Conservation (phyloP, 2,888 invertebrate genomes). For the Spialia ferax region DNA sequence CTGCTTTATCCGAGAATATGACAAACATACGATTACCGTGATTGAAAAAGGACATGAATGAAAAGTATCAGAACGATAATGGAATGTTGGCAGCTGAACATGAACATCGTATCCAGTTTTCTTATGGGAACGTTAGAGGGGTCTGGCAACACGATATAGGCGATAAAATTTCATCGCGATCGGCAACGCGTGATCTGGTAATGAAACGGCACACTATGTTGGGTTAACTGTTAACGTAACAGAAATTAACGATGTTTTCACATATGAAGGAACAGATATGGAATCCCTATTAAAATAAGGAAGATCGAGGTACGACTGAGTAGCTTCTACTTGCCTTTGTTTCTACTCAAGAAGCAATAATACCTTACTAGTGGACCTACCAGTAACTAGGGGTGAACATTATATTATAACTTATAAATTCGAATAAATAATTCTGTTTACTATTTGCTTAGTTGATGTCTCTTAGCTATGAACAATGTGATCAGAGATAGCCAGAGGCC, state of each 20-base stretch:
- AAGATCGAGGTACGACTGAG: no score
- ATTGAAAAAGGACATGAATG: neutral
- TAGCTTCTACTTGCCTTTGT: no score
- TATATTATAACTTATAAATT: no score
- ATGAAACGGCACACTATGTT: constrained; percentile 39
- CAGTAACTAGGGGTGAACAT: no score
- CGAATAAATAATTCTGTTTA: no score
- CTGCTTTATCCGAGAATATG: neutral
- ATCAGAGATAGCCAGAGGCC: no score
- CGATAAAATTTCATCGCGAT: constrained; percentile 58
- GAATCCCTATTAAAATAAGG: neutral
- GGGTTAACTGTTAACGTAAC: constrained; percentile 19
- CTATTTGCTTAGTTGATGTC: no score
- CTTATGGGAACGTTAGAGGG: constrained; percentile 64
- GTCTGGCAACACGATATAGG: constrained; percentile 59
- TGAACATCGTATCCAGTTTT: constrained; percentile 48
- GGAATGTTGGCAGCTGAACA: constrained; percentile 11
- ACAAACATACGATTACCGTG: no score
- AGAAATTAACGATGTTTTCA: constrained; percentile 12
- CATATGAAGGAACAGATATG: neutral
- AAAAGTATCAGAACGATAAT: constrained; percentile 8
- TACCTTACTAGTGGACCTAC: no score
- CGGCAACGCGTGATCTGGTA: constrained; percentile 52
- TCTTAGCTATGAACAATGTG: no score
- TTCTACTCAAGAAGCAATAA: no score